These are phyloP conservation scores for Dolichotis patagonum DNA, from an alignment of 2,113 vertebrate genomes.

Conservation along the genomic window DNA sequence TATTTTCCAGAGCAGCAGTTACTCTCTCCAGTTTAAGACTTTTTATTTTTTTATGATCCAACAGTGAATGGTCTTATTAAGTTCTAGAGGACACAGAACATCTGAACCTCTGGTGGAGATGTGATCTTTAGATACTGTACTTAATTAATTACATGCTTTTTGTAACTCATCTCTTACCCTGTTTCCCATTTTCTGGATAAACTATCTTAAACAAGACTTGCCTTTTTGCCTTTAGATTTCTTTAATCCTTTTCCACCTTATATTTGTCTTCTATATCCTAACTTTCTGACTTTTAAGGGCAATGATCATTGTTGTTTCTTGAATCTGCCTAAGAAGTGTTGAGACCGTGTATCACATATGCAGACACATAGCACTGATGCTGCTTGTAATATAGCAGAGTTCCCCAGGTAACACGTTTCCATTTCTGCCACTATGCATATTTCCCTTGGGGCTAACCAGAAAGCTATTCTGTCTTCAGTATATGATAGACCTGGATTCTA, in stretches of 20 bases:
- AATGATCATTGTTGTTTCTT: slow-evolving; percentile 18
- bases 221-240: not conserved
- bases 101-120: not conserved
- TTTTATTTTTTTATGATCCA: too few species aligned
- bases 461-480: slow-evolving; percentile 61
- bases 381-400: slow-evolving; percentile 29
- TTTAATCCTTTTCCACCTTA: not conserved
- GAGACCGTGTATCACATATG: slow-evolving; percentile 47
- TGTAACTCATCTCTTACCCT: not conserved
- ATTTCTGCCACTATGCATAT: slow-evolving; percentile 77
- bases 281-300: slow-evolving; percentile 39
- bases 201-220: not conserved
- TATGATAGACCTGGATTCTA: slow-evolving; percentile 77
- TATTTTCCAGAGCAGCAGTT: not conserved
- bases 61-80: not conserved
- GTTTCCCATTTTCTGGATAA: not conserved
- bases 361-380: slow-evolving; percentile 49
- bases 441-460: slow-evolving; percentile 70
- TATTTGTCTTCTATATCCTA: not conserved
- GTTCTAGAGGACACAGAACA: not conserved
- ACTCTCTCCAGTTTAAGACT: not conserved
- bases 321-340: slow-evolving; percentile 45
- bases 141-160: not conserved
- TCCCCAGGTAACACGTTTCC: slow-evolving; percentile 69
- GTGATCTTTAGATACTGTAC: not conserved